These are phyloP conservation scores for Lasioglossum baleicum DNA, from an alignment of 1,140 invertebrate genomes.

Conservation along the genomic window DNA sequence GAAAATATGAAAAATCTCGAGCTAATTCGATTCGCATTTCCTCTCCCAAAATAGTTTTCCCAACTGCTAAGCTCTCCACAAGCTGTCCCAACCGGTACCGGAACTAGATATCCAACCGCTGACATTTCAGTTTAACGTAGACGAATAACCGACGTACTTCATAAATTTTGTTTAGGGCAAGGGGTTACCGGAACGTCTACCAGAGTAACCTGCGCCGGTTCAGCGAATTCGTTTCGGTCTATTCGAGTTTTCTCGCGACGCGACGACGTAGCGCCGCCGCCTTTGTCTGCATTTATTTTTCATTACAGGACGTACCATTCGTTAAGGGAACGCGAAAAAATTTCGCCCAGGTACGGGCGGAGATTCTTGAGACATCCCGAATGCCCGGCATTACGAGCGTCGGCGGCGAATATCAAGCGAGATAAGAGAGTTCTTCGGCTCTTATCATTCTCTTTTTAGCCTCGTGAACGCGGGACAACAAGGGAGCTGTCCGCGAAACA, in stretches of 20 bases:
- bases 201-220: not conserved
- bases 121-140: too few relatives aligned
- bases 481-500: conserved; percentile 30
- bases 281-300: conserved; percentile 1
- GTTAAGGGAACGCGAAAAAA: not conserved
- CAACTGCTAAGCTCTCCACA: too few relatives aligned
- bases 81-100: too few relatives aligned
- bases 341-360: not conserved
- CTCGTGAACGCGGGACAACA: conserved; percentile 20
- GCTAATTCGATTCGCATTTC: too few relatives aligned
- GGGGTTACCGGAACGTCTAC: too few relatives aligned
- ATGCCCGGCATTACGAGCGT: conserved; percentile 13
- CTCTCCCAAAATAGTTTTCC: too few relatives aligned
- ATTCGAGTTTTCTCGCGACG: not conserved
- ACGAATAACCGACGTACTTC: too few relatives aligned
- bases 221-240: conserved; percentile 13
- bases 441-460: conserved; percentile 25
- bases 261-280: not conserved
- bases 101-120: too few relatives aligned
- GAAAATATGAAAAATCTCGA: too few relatives aligned
- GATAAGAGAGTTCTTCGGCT: conserved; percentile 25
- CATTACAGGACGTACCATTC: not conserved
- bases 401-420: conserved; percentile 14
- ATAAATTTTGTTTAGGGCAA: too few relatives aligned
- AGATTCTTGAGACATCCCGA: conserved; percentile 21